Percentiles rank a stretch among this genome's conserved stretches.
These are phyloP conservation scores for Aythya baeri DNA, from an alignment of 2,113 vertebrate species.

Conservation along the genomic window DNA sequence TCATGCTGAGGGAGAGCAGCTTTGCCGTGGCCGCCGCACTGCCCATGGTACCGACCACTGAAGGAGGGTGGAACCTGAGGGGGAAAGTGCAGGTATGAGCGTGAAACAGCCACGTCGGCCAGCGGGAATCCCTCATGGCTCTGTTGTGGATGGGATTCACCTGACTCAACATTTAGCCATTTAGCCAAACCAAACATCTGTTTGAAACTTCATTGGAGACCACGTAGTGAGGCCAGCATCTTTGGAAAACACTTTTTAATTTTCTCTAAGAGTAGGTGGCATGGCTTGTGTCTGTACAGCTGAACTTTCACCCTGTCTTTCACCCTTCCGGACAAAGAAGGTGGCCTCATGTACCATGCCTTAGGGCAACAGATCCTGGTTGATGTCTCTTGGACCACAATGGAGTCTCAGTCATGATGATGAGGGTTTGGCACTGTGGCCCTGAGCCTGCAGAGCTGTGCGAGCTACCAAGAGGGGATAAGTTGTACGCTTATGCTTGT, in stretches of 20 bases:
- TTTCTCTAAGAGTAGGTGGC: background rate
- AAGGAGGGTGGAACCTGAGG: conserved; percentile 89
- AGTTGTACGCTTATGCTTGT: background rate
- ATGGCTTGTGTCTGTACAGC: background rate
- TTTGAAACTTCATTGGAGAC: background rate
- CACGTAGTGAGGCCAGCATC: background rate
- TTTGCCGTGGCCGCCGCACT: conserved; percentile 85
- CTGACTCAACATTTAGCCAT: background rate
- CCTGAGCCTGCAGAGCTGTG: background rate
- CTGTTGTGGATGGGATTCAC: background rate
- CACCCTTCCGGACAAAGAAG: background rate
- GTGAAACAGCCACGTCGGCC: too few relatives aligned
- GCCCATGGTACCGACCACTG: conserved; percentile 88
- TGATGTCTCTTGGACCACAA: rapidly evolving
- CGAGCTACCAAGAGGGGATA: background rate
- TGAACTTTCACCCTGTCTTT: background rate
- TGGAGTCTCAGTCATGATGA: background rate
- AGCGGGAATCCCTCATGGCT: background rate
- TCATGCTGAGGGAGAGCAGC: conserved; percentile 77
- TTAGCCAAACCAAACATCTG: rapidly evolving
- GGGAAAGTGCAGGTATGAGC: background rate
- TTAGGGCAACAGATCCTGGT: background rate
- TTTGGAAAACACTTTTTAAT: background rate
- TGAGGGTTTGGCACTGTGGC: background rate
- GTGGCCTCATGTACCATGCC: background rate